Conservation (phyloP, 1,140 invertebrate species). For the Drosophila busckii region DNA sequence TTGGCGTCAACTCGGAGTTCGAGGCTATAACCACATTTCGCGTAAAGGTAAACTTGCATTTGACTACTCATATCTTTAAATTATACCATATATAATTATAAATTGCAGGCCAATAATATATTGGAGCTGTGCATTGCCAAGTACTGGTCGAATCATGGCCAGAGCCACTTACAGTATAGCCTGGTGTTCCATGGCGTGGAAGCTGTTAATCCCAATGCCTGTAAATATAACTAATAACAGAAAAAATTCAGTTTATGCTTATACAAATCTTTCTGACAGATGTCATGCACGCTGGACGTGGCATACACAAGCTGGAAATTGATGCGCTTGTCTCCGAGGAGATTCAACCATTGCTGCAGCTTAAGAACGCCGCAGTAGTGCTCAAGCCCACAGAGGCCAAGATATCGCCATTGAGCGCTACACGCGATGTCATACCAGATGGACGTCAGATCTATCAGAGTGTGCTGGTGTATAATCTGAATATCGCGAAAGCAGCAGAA, state of each 20-base stretch:
- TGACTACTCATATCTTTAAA: too few relatives aligned
- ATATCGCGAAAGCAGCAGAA: constrained; percentile 89
- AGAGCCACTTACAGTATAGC: constrained; percentile 86
- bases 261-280: constrained; percentile 31
- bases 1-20: constrained; percentile 84
- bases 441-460: constrained; percentile 94
- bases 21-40: constrained; percentile 84
- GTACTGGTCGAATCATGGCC: constrained; percentile 95
- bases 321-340: constrained; percentile 89
- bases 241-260: neutral
- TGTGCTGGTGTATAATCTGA: constrained; percentile 91
- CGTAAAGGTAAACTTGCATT: constrained; percentile 80
- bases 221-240: constrained; percentile 33
- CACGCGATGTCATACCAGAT: constrained; percentile 91
- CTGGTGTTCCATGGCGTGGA: constrained; percentile 91
- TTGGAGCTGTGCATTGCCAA: constrained; percentile 94
- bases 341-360: constrained; percentile 84
- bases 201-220: constrained; percentile 82
- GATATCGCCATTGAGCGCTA: constrained; percentile 84
- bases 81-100: too few relatives aligned
- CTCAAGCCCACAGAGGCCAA: constrained; percentile 90
- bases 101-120: constrained; percentile 79
- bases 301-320: constrained; percentile 87
- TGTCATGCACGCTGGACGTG: constrained; percentile 87
- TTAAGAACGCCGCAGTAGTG: constrained; percentile 90